Base-by-base conservation (phyloP, 2,113 vertebrate genomes). In the Bubalus kerabau region DNA sequence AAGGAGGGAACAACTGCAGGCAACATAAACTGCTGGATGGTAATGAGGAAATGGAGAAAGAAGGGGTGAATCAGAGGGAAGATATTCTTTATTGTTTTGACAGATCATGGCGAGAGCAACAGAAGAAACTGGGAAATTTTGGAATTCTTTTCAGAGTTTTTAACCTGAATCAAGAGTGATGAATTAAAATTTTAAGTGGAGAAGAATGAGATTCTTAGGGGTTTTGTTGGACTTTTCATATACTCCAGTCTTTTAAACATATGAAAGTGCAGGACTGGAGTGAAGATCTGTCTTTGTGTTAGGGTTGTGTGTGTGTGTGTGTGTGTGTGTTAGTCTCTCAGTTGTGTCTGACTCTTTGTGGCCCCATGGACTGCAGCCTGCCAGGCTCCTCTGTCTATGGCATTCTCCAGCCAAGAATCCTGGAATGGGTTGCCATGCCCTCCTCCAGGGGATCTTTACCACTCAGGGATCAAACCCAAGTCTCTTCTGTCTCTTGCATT, bases 11-110 rank as follows among this genome's bases (percentile, higher is more conserved):
- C 8, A 46, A 78, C 10, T 85, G 21, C 9, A 30, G 48, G 12
- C 40, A 86, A 52, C 28, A 78, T 1, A 46, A 46, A 48, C 23
- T 95, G 28, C 59, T 48, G 50, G n/a, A 48, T 78, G n/a, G 5
- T 87, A 28, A 94, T 46, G 62, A 54, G 74, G 21, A 95, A 60
- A 62, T 81, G 21, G 46, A 82, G 28, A 62, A 83, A 80, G 76
- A 32, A 40, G 23, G 30, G 32, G 36, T 94, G 21, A 26, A 50
- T 60, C 32, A n/a, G 30, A 81, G 23, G 40, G 43, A 10, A 87
- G 15, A 16, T 89, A 74, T 94, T 97, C 57, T 84, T 95, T 46
- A 82, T 81, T 91, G 78, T 76, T 86, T 17, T 96, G 48, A 92
- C 5, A 86, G 13, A 54, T 30, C 28, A 76, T 92, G 32, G 19